phyloP scores from a whole-genome alignment of 2,113 vertebrate species.

The Nesogale talazaci region DNA sequence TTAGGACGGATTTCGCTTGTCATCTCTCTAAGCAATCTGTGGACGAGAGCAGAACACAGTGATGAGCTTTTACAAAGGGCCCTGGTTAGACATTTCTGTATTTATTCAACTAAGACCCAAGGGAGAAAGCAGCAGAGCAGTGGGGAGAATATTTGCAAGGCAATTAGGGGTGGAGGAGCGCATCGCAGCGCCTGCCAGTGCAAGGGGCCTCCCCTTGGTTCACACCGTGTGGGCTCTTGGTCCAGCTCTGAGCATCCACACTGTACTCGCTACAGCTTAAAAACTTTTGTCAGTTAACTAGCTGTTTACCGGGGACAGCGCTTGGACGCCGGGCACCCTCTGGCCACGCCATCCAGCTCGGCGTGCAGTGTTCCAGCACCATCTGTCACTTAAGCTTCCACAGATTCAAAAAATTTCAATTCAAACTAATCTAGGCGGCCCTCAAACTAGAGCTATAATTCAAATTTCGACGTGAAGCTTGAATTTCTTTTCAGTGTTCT shows the following conservation, averaged over 20 bases:
- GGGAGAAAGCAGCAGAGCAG: slow-evolving; percentile 76
- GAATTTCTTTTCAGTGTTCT: slow-evolving; percentile 91
- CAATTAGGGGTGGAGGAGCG: slow-evolving; percentile 87
- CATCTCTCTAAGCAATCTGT: slow-evolving; percentile 68
- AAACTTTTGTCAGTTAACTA: slow-evolving; percentile 85
- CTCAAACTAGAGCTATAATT: slow-evolving; percentile 88
- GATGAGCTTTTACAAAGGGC: slow-evolving; percentile 70
- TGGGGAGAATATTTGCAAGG: slow-evolving; percentile 87
- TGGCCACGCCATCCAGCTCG: slow-evolving; percentile 73
- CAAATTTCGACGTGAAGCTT: slow-evolving; percentile 88
- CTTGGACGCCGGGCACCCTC: slow-evolving; percentile 69
- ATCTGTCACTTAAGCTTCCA: slow-evolving; percentile 85
- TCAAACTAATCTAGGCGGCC: slow-evolving; percentile 79
- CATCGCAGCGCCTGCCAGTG: slow-evolving; percentile 85
- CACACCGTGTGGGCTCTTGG: slow-evolving; percentile 83
- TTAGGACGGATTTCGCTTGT: slow-evolving; percentile 66
- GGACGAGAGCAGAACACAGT: slow-evolving; percentile 50
- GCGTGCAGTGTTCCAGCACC: slow-evolving; percentile 80
- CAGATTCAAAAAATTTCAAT: slow-evolving; percentile 80
- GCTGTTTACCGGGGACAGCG: slow-evolving; percentile 80
- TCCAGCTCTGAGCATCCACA: slow-evolving; percentile 71
- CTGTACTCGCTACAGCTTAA: slow-evolving; percentile 79
- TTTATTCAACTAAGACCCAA: slow-evolving; percentile 74
- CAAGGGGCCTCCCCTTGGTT: slow-evolving; percentile 85
- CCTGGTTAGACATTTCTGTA: slow-evolving; percentile 72